These are phyloP conservation scores for Manacus vitellinus DNA, from an alignment of 2,113 vertebrate genomes.

Conservation along the genomic window DNA sequence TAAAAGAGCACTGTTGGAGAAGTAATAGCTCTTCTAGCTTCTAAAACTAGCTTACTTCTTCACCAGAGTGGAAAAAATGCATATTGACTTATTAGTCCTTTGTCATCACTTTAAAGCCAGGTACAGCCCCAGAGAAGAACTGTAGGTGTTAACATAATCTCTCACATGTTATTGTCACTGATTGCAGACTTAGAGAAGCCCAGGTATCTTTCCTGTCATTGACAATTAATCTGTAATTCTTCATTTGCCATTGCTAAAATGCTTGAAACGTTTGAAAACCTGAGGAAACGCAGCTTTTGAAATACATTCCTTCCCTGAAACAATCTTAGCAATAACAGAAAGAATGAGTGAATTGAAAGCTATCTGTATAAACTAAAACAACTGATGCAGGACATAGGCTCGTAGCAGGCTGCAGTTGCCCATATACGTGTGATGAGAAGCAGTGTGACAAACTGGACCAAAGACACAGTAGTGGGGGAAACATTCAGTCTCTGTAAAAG, in stretches of 20 bases:
- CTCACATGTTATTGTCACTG: neutral
- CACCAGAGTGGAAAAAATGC: neutral
- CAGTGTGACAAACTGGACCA: neutral
- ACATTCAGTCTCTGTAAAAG: neutral
- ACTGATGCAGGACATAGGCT: neutral
- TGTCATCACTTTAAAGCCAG: neutral
- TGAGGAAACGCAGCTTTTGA: neutral
- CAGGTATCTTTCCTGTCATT: neutral
- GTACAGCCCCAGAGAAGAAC: neutral
- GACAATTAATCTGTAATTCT: neutral
- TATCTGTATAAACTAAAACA: neutral
- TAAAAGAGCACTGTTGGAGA: neutral
- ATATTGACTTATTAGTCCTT: neutral
- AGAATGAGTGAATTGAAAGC: neutral
- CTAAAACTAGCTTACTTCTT: neutral
- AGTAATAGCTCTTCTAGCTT: neutral
- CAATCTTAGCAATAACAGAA: neutral
- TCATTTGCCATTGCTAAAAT: neutral
- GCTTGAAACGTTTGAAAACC: neutral
- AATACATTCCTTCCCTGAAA: neutral
- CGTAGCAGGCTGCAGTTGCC: neutral
- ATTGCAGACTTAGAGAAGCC: neutral
- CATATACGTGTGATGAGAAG: rapidly evolving
- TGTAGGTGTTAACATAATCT: neutral
- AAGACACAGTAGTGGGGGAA: no score